Evolutionary conservation across 2,888 invertebrate species (phyloP).

Genomic region (Podotricha telesiphe): DNA sequence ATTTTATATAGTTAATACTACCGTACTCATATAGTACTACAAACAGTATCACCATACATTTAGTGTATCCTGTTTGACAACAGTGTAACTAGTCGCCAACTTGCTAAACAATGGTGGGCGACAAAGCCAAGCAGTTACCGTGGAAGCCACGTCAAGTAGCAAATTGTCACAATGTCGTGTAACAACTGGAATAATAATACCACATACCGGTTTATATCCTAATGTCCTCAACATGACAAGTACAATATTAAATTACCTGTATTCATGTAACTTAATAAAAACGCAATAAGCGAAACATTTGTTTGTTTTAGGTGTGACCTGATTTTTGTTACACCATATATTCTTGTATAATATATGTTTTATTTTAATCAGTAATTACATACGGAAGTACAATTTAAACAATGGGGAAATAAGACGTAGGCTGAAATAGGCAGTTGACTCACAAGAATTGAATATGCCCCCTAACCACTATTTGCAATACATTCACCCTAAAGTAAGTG

Average conservation of each 20-base stretch:
- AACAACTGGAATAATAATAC: constrained; percentile 33
- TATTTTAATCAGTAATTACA: neutral
- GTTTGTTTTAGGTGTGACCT: neutral
- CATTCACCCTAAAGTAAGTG: constrained; percentile 64
- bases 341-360: neutral
- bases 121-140: constrained; percentile 48
- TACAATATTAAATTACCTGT: constrained; percentile 20
- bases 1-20: neutral
- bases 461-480: constrained; percentile 50
- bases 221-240: constrained; percentile 17
- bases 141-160: constrained; percentile 55
- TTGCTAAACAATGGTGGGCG: constrained; percentile 55
- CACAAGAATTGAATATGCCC: constrained; percentile 25
- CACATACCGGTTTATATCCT: constrained; percentile 28
- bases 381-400: constrained; percentile 22
- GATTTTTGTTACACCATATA: neutral
- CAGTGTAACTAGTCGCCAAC: constrained; percentile 22
- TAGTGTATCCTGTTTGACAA: constrained; percentile 18
- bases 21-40: neutral
- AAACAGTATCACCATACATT: neutral
- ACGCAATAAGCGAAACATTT: neutral
- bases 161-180: constrained; percentile 62
- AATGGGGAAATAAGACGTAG: constrained; percentile 30
- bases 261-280: neutral
- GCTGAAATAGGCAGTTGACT: constrained; percentile 36